Percentiles rank a stretch among this genome's conserved stretches.
phyloP scores from a whole-genome alignment of 2,113 vertebrate genomes.

The Protomyctophum bolini region DNA sequence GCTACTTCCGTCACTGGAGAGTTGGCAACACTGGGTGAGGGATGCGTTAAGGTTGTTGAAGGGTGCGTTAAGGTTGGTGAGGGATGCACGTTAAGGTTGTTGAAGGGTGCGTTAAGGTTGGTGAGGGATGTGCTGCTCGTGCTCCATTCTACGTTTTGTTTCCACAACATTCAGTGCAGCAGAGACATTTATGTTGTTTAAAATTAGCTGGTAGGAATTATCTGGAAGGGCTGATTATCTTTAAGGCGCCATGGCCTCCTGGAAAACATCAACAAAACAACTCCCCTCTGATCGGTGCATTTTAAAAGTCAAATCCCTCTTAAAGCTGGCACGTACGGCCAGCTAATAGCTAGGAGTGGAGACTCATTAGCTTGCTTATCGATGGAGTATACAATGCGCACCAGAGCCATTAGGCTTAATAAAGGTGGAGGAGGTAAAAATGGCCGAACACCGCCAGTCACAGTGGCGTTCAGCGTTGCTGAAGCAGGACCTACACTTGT shows the following conservation, averaged over 20 bases:
- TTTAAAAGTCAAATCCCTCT: constrained; percentile 13
- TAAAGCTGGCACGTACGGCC: not conserved
- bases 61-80: no score
- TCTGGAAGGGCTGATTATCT: constrained; percentile 35
- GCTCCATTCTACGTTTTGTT: not conserved
- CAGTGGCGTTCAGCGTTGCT: constrained; percentile 36
- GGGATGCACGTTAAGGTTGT: no score
- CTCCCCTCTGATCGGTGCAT: constrained; percentile 16
- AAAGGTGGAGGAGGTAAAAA: constrained; percentile 25
- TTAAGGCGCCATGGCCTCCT: constrained; percentile 5
- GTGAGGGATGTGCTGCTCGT: no score
- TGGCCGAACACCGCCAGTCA: constrained; percentile 19
- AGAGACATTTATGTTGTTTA: not conserved
- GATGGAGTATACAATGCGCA: not conserved
- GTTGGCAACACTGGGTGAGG: no score
- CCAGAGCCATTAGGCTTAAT: constrained; percentile 33
- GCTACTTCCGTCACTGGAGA: no score
- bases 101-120: no score
- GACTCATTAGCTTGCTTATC: constrained; percentile 31
- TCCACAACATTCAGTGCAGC: not conserved
- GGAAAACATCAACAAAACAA: constrained; percentile 18
- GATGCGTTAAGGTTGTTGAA: no score
- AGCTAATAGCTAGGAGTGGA: constrained; percentile 20
- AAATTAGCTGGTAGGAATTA: constrained; percentile 27
- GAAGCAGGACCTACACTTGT: not conserved